Conservation (phyloP, 2,113 vertebrate species). For the Salvelinus namaycush region DNA sequence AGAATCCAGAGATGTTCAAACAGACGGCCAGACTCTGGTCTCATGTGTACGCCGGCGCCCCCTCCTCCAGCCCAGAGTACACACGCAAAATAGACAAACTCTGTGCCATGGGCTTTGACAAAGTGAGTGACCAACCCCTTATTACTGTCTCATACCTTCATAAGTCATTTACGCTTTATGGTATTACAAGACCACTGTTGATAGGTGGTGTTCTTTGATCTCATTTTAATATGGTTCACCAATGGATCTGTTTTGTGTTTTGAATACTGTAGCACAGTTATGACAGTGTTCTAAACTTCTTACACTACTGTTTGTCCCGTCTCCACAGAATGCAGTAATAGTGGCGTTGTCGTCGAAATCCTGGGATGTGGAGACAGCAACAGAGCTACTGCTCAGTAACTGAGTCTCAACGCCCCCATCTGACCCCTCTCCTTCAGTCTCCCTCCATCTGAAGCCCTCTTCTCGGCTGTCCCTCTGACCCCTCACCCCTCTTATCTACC, state of each 20-base stretch:
- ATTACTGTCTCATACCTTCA: no score
- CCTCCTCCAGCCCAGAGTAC: constrained; percentile 96
- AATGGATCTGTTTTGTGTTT: no score
- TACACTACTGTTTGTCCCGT: constrained; percentile 6
- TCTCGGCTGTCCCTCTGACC: neutral
- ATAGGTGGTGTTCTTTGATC: no score
- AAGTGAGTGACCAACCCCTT: constrained; percentile 70
- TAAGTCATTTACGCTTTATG: no score
- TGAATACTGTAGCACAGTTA: no score
- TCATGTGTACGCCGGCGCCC: constrained; percentile 96
- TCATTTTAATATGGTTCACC: no score
- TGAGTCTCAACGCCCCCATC: constrained; percentile 75
- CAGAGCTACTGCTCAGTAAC: constrained; percentile 98
- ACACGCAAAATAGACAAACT: constrained; percentile 99
- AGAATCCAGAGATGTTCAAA: constrained; percentile 99
- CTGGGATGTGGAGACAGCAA: constrained; percentile 98
- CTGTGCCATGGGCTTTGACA: constrained; percentile 99
- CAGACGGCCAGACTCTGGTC: constrained; percentile 99
- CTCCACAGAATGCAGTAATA: constrained; percentile 95
- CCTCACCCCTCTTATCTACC: neutral
- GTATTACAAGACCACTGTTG: no score
- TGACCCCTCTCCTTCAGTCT: constrained; percentile 15
- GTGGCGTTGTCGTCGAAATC: constrained; percentile 99
- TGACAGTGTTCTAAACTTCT: no score
- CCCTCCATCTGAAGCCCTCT: constrained; percentile 44